A percentile compares a stretch with the other conserved stretches of the same genome.
phyloP scores from a whole-genome alignment of 1,140 invertebrate species.

The Limonius californicus region DNA sequence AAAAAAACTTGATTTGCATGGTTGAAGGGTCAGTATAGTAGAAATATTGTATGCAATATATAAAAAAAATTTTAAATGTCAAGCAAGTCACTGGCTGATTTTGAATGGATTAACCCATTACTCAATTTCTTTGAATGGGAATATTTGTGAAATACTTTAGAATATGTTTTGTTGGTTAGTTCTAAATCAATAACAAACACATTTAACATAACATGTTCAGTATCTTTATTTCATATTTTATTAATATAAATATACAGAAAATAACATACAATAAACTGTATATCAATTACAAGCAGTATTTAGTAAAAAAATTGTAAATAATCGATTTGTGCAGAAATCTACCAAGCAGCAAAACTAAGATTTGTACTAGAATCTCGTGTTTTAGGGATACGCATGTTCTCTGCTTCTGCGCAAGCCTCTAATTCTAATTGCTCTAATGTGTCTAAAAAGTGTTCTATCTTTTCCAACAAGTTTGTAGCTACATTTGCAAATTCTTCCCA shows the following conservation, averaged over 20 bases:
- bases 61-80: too few species aligned
- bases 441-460: constrained; percentile 47
- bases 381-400: constrained; percentile 7
- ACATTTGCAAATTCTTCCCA: constrained; percentile 65
- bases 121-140: too few species aligned
- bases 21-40: too few species aligned
- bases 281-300: not conserved
- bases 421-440: constrained; percentile 37
- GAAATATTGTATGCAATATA: too few species aligned
- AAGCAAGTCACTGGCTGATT: too few species aligned
- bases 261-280: constrained; percentile 16
- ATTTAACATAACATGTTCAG: too few species aligned
- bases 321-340: constrained; percentile 20
- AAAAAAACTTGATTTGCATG: too few species aligned
- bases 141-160: too few species aligned
- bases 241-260: constrained; percentile 3
- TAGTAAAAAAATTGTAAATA: constrained; percentile 16
- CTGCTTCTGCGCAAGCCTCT: not conserved
- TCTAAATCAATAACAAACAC: not conserved
- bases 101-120: too few species aligned
- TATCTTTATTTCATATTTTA: constrained; percentile 11
- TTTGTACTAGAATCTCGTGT: constrained; percentile 42
- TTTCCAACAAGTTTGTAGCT: constrained; percentile 59
- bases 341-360: constrained; percentile 45
- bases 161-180: too few species aligned